phyloP scores from a whole-genome alignment of 2,888 invertebrate species.

The Cantharis rustica region DNA sequence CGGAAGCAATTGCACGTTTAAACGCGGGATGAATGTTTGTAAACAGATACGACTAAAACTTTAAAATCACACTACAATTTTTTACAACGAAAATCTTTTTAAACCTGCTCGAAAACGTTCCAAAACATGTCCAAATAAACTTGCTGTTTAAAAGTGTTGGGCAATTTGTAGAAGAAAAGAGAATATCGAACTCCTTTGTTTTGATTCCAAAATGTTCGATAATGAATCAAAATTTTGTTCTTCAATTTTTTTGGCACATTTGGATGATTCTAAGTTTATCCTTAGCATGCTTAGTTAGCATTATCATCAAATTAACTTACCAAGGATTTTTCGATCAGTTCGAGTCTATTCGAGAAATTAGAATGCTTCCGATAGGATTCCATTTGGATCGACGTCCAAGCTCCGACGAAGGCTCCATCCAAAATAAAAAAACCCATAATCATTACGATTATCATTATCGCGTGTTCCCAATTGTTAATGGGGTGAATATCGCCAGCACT shows the following conservation, averaged over 20 bases:
- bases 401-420: slow-evolving; percentile 36
- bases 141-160: slow-evolving; percentile 30
- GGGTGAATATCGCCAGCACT: slow-evolving; percentile 27
- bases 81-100: background rate
- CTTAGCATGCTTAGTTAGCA: background rate
- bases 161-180: slow-evolving; percentile 25
- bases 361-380: slow-evolving; percentile 33
- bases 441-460: slow-evolving; percentile 26
- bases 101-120: slow-evolving; percentile 35
- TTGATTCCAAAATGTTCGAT: slow-evolving; percentile 36
- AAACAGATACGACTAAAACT: slow-evolving; percentile 31
- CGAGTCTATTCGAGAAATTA: slow-evolving; percentile 22
- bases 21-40: slow-evolving; percentile 31
- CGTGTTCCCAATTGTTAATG: slow-evolving; percentile 20
- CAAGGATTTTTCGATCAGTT: slow-evolving; percentile 16
- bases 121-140: slow-evolving; percentile 38
- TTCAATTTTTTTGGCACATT: slow-evolving; percentile 23
- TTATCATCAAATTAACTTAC: slow-evolving; percentile 10
- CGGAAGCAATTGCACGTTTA: slow-evolving; percentile 33
- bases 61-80: background rate
- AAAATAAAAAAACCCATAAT: slow-evolving; percentile 30
- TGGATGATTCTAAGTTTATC: slow-evolving; percentile 8
- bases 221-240: slow-evolving; percentile 32
- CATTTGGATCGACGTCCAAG: slow-evolving; percentile 36
- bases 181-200: slow-evolving; percentile 31